These are phyloP conservation scores for Lepidotrigona ventralis DNA, from an alignment of 1,140 invertebrate genomes.

Conservation along the genomic window DNA sequence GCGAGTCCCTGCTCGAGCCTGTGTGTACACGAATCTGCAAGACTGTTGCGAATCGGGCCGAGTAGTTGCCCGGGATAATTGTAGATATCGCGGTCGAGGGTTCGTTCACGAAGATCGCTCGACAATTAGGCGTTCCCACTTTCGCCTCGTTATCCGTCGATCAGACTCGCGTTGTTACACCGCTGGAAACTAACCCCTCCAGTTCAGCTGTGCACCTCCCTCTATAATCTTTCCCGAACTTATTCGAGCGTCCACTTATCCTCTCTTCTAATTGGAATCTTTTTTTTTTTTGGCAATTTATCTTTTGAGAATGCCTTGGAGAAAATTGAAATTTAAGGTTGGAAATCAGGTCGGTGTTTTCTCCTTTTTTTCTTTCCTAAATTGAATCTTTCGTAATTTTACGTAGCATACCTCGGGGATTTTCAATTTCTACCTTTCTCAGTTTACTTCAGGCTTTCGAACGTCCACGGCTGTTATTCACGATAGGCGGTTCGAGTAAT, in stretches of 20 bases:
- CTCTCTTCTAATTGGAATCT: background rate
- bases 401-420: too few relatives aligned
- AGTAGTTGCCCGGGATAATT: conserved; percentile 40
- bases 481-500: conserved; percentile 53
- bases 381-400: too few relatives aligned
- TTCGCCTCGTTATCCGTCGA: conserved; percentile 48
- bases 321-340: too few relatives aligned
- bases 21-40: conserved; percentile 34
- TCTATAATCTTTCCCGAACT: background rate
- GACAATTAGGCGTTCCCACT: conserved; percentile 32
- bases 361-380: too few relatives aligned
- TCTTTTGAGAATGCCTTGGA: too few relatives aligned
- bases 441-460: too few relatives aligned
- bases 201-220: too few relatives aligned
- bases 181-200: background rate
- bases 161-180: conserved; percentile 23
- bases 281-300: too few relatives aligned
- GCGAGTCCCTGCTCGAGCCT: background rate
- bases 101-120: conserved; percentile 50
- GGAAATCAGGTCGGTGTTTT: too few relatives aligned
- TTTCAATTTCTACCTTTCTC: too few relatives aligned
- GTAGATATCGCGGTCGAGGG: conserved; percentile 49
- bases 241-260: background rate
- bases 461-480: too few relatives aligned
- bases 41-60: conserved; percentile 43